Percentiles rank a stretch among this genome's conserved stretches.
Evolutionary conservation across 2,797 vertebrate genomes (phyloP).

Genomic region (Danio kyathit): DNA sequence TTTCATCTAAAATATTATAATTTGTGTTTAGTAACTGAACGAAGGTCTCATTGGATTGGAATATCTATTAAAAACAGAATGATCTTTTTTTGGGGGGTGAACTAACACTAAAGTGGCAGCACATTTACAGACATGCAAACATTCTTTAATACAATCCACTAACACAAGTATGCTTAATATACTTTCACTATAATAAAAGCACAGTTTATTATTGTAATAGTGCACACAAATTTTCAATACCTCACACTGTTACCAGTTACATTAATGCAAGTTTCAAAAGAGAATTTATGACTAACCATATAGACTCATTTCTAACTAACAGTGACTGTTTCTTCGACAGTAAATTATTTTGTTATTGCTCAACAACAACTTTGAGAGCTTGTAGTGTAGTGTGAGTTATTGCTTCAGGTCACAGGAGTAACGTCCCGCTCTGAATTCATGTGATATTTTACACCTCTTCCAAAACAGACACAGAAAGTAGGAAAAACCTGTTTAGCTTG

Average conservation of each 20-base stretch:
- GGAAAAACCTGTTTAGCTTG: neutral
- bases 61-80: too few species aligned
- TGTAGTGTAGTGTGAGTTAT: conserved; percentile 13
- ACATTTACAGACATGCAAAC: too few species aligned
- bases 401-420: conserved; percentile 10
- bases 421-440: conserved; percentile 10
- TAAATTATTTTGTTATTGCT: neutral
- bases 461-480: conserved; percentile 4
- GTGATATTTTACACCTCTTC: conserved; percentile 29
- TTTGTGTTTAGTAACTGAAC: too few species aligned
- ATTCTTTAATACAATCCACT: too few species aligned
- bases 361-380: conserved; percentile 8
- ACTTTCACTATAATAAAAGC: too few species aligned
- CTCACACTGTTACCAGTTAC: neutral
- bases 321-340: neutral
- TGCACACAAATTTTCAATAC: too few species aligned
- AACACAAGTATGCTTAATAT: too few species aligned
- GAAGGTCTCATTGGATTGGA: too few species aligned
- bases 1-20: too few species aligned
- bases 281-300: neutral
- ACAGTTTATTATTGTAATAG: too few species aligned
- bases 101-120: too few species aligned
- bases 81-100: too few species aligned
- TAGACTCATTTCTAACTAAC: neutral
- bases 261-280: neutral